Evolutionary conservation across 2,113 vertebrate genomes (phyloP).

Genomic region (Anthoscopus minutus): DNA sequence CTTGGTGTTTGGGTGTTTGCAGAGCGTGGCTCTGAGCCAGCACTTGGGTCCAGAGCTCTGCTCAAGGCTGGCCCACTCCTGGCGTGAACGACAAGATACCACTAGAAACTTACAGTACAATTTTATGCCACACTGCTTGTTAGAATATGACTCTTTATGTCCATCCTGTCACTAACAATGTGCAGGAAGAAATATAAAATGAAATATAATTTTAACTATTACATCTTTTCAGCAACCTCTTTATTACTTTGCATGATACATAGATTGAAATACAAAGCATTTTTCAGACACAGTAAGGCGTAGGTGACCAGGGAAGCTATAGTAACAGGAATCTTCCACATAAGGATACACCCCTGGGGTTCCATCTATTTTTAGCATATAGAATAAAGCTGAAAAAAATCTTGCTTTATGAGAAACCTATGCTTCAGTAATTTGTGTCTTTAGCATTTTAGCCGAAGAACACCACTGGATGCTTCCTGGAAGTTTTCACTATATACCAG

Average conservation of each 20-base stretch:
- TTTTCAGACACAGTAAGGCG: not conserved
- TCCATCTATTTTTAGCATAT: not conserved
- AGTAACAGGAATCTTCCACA: not conserved
- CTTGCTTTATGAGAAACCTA: not conserved
- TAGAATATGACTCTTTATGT: not conserved
- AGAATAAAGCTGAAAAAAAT: not conserved
- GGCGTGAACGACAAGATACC: not conserved
- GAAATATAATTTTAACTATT: not conserved
- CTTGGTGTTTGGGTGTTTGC: too few relatives aligned
- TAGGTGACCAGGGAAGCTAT: not conserved
- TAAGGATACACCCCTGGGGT: not conserved
- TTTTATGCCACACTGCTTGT: not conserved
- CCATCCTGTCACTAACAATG: not conserved
- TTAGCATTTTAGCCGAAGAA: not conserved
- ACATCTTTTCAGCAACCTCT: not conserved
- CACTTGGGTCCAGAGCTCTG: too few relatives aligned
- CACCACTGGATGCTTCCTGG: not conserved
- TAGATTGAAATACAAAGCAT: not conserved
- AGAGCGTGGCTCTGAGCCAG: too few relatives aligned
- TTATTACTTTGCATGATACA: not conserved
- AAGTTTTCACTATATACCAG: not conserved
- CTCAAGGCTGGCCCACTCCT: too few relatives aligned
- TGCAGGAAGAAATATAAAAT: not conserved
- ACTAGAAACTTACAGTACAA: not conserved
- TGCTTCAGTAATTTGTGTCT: not conserved